phyloP scores from a whole-genome alignment of 2,888 invertebrate genomes.

The Sarcophaga rosellei region DNA sequence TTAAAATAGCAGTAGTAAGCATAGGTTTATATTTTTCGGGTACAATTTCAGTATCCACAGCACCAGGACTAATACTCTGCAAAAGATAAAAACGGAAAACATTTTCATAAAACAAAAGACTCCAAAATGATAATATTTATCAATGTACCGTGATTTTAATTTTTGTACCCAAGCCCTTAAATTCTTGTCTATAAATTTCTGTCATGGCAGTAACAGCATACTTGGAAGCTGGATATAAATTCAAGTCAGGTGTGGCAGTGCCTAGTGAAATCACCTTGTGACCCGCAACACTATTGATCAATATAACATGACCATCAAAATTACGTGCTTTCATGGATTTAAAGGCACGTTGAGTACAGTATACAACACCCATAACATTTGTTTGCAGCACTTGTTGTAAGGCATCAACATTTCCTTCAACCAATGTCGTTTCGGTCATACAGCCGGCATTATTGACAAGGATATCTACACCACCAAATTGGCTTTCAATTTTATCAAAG shows the following conservation, averaged over 20 bases:
- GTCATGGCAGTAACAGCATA: constrained; percentile 74
- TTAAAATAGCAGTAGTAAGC: constrained; percentile 69
- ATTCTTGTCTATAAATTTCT: constrained; percentile 74
- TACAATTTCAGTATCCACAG: constrained; percentile 76
- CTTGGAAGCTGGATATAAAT: constrained; percentile 73
- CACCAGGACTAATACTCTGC: constrained; percentile 70
- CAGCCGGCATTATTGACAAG: constrained; percentile 82
- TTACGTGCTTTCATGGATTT: constrained; percentile 80
- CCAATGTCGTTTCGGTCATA: constrained; percentile 10
- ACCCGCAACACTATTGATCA: constrained; percentile 78
- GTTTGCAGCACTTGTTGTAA: constrained; percentile 75
- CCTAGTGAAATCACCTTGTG: constrained; percentile 52
- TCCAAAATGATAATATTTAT: not conserved
- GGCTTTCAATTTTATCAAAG: constrained; percentile 81
- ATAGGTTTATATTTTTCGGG: constrained; percentile 64
- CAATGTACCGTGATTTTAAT: constrained; percentile 68
- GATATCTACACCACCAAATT: constrained; percentile 82
- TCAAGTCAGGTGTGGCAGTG: constrained; percentile 21
- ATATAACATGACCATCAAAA: constrained; percentile 80
- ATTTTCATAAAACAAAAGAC: not conserved
- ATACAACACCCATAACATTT: constrained; percentile 79
- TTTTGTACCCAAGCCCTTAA: constrained; percentile 69
- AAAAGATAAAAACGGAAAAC: constrained; percentile 9
- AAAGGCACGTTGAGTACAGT: constrained; percentile 81
- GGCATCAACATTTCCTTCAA: constrained; percentile 57